Evolutionary conservation across 2,797 vertebrate genomes (phyloP).

Genomic region (Phalloptychus januarius): DNA sequence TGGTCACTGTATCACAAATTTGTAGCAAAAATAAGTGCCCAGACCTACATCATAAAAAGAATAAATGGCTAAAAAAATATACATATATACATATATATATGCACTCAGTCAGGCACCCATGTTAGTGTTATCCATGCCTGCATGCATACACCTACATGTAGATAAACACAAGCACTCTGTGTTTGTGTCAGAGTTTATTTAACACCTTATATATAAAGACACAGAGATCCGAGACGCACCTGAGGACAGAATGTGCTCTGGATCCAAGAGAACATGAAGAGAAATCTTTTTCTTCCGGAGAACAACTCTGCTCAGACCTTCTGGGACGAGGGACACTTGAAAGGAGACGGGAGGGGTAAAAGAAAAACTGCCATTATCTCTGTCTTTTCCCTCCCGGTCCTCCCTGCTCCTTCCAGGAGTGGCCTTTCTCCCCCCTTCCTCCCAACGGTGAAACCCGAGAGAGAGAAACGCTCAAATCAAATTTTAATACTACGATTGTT

Average conservation of each 20-base stretch:
- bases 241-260: conserved; percentile 55
- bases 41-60: conserved; percentile 74
- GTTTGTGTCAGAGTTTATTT: conserved; percentile 69
- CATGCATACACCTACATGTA: conserved; percentile 69
- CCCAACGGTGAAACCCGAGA: conserved; percentile 48
- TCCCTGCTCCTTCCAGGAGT: conserved; percentile 62
- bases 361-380: conserved; percentile 79
- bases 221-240: conserved; percentile 58
- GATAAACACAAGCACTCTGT: conserved; percentile 61
- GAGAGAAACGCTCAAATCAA: conserved; percentile 71
- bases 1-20: conserved; percentile 85
- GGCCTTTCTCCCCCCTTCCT: conserved; percentile 46
- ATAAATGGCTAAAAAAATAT: conserved; percentile 7
- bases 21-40: conserved; percentile 87
- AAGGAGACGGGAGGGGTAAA: conserved; percentile 66
- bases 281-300: conserved; percentile 54
- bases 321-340: conserved; percentile 45
- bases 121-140: conserved; percentile 59
- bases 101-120: conserved; percentile 55
- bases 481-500: conserved; percentile 86
- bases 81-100: conserved; percentile 36
- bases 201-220: conserved; percentile 72
- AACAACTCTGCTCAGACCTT: conserved; percentile 63
- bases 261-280: conserved; percentile 41
- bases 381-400: conserved; percentile 71